phyloP scores from a whole-genome alignment of 2,888 invertebrate genomes.

The Synergus umbraculus region DNA sequence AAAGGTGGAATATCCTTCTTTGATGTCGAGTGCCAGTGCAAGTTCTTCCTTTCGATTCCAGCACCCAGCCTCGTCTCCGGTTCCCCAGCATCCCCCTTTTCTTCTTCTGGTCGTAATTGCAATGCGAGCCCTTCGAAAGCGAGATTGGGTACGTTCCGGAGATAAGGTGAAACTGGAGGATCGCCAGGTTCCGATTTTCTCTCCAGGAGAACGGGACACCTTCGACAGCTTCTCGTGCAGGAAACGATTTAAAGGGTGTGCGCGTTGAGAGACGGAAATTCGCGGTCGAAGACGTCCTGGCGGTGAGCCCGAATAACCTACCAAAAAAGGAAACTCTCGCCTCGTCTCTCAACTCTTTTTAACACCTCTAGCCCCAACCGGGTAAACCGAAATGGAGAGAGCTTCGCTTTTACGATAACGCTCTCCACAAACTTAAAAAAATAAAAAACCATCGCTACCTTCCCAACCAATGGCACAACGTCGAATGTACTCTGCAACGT shows the following conservation, averaged over 20 bases:
- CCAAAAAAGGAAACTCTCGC: conserved; percentile 42
- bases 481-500: conserved; percentile 41
- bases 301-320: conserved; percentile 51
- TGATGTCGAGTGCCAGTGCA: conserved; percentile 49
- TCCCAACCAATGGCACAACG: conserved; percentile 47
- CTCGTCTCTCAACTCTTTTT: conserved; percentile 41
- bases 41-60: conserved; percentile 48
- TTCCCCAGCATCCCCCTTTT: conserved; percentile 47
- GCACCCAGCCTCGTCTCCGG: conserved; percentile 48
- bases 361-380: conserved; percentile 49
- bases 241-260: conserved; percentile 59
- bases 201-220: conserved; percentile 40
- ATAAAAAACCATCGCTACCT: conserved; percentile 47
- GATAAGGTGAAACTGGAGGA: conserved; percentile 65
- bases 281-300: conserved; percentile 60
- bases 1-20: conserved; percentile 31
- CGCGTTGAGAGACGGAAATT: conserved; percentile 64
- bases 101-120: conserved; percentile 54
- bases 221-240: conserved; percentile 46
- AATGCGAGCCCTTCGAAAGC: conserved; percentile 49
- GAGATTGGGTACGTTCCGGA: conserved; percentile 20
- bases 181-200: conserved; percentile 66
- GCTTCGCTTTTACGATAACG: conserved; percentile 44
- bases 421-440: conserved; percentile 41
- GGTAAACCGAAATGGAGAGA: conserved; percentile 54